A percentile compares a stretch with the other conserved stretches of the same genome.
phyloP scores from a whole-genome alignment of 1,140 invertebrate species.

The Drosophila aff. region DNA sequence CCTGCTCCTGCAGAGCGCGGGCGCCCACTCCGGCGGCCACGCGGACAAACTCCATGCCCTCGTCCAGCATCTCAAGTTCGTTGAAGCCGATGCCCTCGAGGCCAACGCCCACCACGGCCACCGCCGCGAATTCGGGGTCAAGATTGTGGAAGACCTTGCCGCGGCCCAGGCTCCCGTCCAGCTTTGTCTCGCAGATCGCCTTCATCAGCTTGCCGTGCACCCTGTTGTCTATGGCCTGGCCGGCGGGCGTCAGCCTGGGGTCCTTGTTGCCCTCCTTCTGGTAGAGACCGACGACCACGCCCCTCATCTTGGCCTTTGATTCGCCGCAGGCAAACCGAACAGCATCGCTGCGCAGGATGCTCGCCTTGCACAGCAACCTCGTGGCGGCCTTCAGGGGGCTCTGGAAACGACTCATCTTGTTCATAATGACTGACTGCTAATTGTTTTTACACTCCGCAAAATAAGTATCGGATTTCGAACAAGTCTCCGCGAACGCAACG shows the following conservation, averaged over 20 bases:
- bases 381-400: not conserved
- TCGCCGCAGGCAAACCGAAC: constrained; percentile 23
- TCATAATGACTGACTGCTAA: constrained; percentile 1
- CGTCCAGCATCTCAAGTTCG: constrained; percentile 89
- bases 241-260: constrained; percentile 64
- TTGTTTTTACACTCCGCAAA: not conserved
- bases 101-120: constrained; percentile 90
- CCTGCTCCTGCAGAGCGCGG: constrained; percentile 86
- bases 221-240: constrained; percentile 68
- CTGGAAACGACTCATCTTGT: constrained; percentile 21
- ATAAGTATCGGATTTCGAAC: not conserved
- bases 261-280: constrained; percentile 74
- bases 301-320: constrained; percentile 28
- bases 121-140: constrained; percentile 87
- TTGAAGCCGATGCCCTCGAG: constrained; percentile 88
- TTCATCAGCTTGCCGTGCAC: constrained; percentile 67
- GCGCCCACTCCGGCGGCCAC: constrained; percentile 87
- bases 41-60: constrained; percentile 86
- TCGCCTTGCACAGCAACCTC: constrained; percentile 7
- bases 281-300: constrained; percentile 77
- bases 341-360: not conserved
- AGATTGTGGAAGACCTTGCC: constrained; percentile 88
- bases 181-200: constrained; percentile 59
- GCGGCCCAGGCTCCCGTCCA: constrained; percentile 85
- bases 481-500: not conserved